phyloP scores from a whole-genome alignment of 2,888 invertebrate species.

The Parnassius apollo region DNA sequence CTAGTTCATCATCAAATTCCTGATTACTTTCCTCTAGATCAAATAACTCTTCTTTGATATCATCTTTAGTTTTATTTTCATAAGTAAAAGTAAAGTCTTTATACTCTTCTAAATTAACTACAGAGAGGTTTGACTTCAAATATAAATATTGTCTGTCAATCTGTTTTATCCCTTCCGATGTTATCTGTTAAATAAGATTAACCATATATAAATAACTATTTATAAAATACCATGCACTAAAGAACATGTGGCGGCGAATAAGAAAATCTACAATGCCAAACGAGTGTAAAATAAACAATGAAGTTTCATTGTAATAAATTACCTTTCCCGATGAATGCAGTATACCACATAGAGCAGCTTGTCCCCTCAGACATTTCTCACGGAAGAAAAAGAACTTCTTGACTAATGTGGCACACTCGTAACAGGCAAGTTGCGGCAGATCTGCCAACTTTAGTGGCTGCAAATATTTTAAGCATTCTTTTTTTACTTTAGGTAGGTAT shows the following conservation, averaged over 20 bases:
- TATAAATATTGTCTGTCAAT: slow-evolving; percentile 43
- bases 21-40: slow-evolving; percentile 28
- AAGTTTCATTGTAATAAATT: slow-evolving; percentile 15
- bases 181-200: slow-evolving; percentile 4
- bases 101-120: slow-evolving; percentile 28
- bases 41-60: slow-evolving; percentile 42
- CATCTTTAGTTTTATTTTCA: slow-evolving; percentile 25
- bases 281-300: not conserved
- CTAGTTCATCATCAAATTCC: slow-evolving; percentile 33
- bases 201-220: too few species aligned
- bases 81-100: slow-evolving; percentile 21
- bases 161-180: slow-evolving; percentile 39
- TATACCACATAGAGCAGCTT: slow-evolving; percentile 50
- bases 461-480: slow-evolving; percentile 30
- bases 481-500: not conserved
- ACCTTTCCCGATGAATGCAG: slow-evolving; percentile 54
- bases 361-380: slow-evolving; percentile 53
- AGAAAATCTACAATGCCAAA: too few species aligned
- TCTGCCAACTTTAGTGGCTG: slow-evolving; percentile 44
- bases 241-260: too few species aligned
- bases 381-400: slow-evolving; percentile 58
- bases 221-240: too few species aligned
- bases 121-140: slow-evolving; percentile 39
- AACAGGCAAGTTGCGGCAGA: slow-evolving; percentile 56
- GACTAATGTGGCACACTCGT: slow-evolving; percentile 54